A percentile compares a stretch with the other conserved stretches of the same genome.
These are phyloP conservation scores for Philereme transversata DNA, from an alignment of 2,888 invertebrate species.

Conservation along the genomic window DNA sequence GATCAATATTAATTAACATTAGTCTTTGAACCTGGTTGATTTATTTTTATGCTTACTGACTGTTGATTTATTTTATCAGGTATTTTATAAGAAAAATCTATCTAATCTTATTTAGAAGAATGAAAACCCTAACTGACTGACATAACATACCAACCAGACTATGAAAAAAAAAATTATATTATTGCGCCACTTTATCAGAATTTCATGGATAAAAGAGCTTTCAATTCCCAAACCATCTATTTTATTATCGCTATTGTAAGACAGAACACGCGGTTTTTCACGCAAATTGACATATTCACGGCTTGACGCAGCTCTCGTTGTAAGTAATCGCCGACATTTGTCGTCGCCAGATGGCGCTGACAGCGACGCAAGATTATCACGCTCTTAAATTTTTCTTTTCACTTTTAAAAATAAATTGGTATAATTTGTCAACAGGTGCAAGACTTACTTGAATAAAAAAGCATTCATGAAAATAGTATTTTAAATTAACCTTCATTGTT, in stretches of 20 bases:
- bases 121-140: no score
- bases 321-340: conserved; percentile 63
- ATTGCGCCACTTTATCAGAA: background rate
- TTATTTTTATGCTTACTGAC: no score
- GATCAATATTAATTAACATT: no score
- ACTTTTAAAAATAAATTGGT: conserved; percentile 43
- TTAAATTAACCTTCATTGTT: no score
- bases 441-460: background rate
- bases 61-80: no score
- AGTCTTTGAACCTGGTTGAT: no score
- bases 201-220: conserved; percentile 7
- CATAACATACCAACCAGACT: no score
- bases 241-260: conserved; percentile 22
- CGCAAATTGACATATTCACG: conserved; percentile 47
- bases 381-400: conserved; percentile 48
- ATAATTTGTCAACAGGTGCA: conserved; percentile 44
- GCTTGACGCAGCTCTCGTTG: conserved; percentile 45
- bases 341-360: conserved; percentile 54
- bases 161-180: no score
- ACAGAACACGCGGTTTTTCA: conserved; percentile 36
- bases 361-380: conserved; percentile 52
- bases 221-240: conserved; percentile 13
- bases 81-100: no score
- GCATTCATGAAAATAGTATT: background rate
- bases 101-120: no score